Base-by-base conservation (phyloP, 2,888 invertebrate species). In the Brenthis ino region DNA sequence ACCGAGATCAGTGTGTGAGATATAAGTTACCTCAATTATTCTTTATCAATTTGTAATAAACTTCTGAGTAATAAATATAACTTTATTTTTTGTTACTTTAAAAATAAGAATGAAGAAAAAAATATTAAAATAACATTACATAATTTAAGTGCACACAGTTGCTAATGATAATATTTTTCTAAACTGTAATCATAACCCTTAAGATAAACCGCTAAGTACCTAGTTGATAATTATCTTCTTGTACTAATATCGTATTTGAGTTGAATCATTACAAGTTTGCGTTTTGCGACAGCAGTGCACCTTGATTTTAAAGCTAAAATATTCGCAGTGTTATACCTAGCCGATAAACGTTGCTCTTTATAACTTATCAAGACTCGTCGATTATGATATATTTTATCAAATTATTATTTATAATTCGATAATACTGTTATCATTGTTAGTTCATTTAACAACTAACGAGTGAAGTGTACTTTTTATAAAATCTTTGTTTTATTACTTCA, bases 311-410 rank as follows among this genome's bases (percentile, higher is more conserved):
- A 33, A 55, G 43, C 16, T 57, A 6, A 20, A 43, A 48, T 60
- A 28, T 55, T 53, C 57, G 50, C 11, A 64, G 56, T 48, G 56
- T 47, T 57, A 58, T 58, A 60, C 24, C 20, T 60, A 65, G 20
- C 16, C 50, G 68, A 56, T 68, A 68, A 56, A 54, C 50, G 37
- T 56, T 43, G 13, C 16, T 65, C 57, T 43, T 53, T 28, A 54
- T 54, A 20, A 13, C 66, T 74, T 76, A 74, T 74, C 83, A 79
- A 75, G 76, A 75, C 72, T 72, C 75, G 75, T 79, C 77, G 87
- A 88, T 87, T 88, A 85, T 72, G 80, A 81, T 81, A 83, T 79
- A 77, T 79, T 80, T 83, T 85, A 87, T 84, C 82, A 78, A 80
- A 81, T 83, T 78, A 81, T 69, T 73, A 77, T 74, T 77, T 76